Evolutionary conservation across 2,888 invertebrate genomes (phyloP).

Genomic region (Ormyrus pomaceus): DNA sequence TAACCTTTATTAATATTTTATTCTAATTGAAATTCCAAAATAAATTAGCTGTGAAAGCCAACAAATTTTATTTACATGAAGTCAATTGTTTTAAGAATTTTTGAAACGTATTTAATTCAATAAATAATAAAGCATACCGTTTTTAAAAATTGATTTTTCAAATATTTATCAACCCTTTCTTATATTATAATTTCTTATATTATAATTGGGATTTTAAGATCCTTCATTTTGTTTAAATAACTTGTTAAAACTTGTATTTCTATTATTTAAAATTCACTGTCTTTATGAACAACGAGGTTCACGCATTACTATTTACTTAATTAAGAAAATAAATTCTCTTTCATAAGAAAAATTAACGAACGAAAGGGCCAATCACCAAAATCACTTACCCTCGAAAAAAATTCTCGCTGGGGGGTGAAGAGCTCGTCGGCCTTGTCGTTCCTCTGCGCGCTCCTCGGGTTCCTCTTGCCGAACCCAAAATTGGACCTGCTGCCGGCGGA

Average conservation of each 20-base stretch:
- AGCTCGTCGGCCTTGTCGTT: not conserved
- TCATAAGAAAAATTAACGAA: not conserved
- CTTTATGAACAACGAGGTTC: no score
- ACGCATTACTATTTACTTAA: no score
- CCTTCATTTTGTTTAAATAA: not conserved
- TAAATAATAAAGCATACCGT: no score
- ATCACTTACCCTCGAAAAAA: conserved; percentile 9
- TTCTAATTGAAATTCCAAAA: no score
- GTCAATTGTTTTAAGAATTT: no score
- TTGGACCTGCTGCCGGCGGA: not conserved
- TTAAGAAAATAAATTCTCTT: not conserved
- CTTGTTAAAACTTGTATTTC: not conserved
- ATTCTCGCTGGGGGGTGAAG: not conserved
- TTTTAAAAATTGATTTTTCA: no score
- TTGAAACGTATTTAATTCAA: no score
- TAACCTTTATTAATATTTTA: no score
- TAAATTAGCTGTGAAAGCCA: no score
- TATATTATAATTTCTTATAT: not conserved
- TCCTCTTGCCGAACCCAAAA: not conserved
- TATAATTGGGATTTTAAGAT: not conserved
- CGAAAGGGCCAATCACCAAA: not conserved
- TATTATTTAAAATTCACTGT: not conserved
- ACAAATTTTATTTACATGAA: no score
- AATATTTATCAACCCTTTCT: not conserved
- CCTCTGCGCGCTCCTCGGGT: conserved; percentile 8